These are phyloP conservation scores for Coelinius sp. DNA, from an alignment of 2,888 invertebrate genomes.

Conservation along the genomic window DNA sequence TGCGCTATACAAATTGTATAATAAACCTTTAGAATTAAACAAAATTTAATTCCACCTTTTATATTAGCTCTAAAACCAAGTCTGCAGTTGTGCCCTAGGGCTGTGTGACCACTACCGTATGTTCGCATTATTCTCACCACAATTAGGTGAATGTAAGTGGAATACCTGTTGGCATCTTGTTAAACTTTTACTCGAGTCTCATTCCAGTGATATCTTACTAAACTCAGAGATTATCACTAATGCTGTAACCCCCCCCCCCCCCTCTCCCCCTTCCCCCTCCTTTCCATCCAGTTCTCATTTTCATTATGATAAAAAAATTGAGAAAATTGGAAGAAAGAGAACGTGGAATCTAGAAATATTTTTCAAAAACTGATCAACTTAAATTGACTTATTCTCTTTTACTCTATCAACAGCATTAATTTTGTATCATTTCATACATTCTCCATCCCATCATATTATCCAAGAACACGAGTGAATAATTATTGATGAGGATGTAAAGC, in stretches of 20 bases:
- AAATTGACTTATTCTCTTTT: too few species aligned
- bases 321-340: too few species aligned
- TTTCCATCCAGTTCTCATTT: neutral
- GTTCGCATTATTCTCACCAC: slow-evolving; percentile 12
- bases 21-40: neutral
- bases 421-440: neutral
- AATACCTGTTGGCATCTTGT: slow-evolving; percentile 20
- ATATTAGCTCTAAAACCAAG: slow-evolving; percentile 6
- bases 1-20: neutral
- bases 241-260: neutral
- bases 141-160: slow-evolving; percentile 14
- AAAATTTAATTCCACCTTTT: slow-evolving; percentile 9
- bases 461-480: neutral
- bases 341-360: too few species aligned
- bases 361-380: neutral
- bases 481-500: neutral
- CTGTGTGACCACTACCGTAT: slow-evolving; percentile 21
- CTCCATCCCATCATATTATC: neutral
- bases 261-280: neutral
- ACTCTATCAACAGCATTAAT: neutral
- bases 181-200: slow-evolving; percentile 12
- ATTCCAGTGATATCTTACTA: slow-evolving; percentile 12
- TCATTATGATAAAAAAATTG: neutral
- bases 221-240: neutral
- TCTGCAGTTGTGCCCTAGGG: neutral